These are phyloP conservation scores for Lepidostoma basale DNA, from an alignment of 1,140 invertebrate genomes.

Conservation along the genomic window DNA sequence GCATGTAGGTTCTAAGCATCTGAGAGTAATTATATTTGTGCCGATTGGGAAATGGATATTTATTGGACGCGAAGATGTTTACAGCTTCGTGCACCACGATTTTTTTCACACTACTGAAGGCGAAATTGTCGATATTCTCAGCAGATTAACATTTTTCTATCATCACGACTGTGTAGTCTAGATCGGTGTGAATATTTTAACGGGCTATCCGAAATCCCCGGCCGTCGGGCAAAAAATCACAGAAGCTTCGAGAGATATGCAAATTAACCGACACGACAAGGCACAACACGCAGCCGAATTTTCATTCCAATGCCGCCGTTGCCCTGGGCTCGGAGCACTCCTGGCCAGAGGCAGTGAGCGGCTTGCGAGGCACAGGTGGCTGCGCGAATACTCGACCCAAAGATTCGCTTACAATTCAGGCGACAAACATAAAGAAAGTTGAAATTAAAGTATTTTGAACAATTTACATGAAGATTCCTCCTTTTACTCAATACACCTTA, in stretches of 20 bases:
- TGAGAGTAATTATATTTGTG: background rate
- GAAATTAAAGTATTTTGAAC: no score
- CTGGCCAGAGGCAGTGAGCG: no score
- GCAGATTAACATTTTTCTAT: conserved; percentile 26
- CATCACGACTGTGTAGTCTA: conserved; percentile 15
- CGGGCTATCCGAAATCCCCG: background rate
- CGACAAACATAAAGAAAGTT: no score
- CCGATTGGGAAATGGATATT: background rate
- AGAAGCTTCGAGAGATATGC: conserved; percentile 17
- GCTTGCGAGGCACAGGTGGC: no score
- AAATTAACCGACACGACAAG: conserved; percentile 27
- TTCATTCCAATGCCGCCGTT: no score
- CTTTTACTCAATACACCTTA: no score
- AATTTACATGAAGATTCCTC: no score
- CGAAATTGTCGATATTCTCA: conserved; percentile 7
- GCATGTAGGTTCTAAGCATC: no score
- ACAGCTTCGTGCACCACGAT: background rate
- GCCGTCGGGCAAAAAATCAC: conserved; percentile 25
- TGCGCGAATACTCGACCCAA: no score
- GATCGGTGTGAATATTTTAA: conserved; percentile 4
- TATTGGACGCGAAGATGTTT: background rate
- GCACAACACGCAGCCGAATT: conserved; percentile 16
- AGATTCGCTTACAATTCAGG: no score
- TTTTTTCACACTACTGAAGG: background rate
- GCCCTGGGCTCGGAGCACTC: no score